Conservation (phyloP, 2,888 invertebrate species). For the Tridacna gigas region DNA sequence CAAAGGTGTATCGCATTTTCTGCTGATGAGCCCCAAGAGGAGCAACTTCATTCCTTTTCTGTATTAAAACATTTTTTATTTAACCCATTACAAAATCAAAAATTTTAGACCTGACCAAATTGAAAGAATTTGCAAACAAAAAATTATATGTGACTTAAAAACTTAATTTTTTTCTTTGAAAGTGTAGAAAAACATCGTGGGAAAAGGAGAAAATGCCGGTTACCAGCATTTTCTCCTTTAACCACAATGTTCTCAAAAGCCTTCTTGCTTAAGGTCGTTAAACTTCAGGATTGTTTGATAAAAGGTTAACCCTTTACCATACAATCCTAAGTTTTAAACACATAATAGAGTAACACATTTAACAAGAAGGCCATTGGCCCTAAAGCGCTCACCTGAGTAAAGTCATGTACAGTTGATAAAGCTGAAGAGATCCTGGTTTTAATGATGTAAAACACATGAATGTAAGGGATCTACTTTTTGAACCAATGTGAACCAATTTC, state of each 20-base stretch:
- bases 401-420: no score
- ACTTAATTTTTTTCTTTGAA: no score
- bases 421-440: no score
- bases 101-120: not conserved
- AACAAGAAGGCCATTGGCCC: no score
- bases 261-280: not conserved
- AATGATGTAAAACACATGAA: no score
- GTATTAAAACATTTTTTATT: not conserved
- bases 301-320: not conserved
- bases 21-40: slow-evolving; percentile 30
- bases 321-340: no score
- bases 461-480: no score
- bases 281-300: not conserved
- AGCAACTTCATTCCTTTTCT: slow-evolving; percentile 23
- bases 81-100: not conserved
- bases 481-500: no score
- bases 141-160: no score
- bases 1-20: slow-evolving; percentile 26
- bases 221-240: not conserved
- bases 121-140: not conserved
- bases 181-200: not conserved
- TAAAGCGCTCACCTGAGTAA: no score
- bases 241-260: not conserved
- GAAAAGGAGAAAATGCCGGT: not conserved
- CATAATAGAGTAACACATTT: no score